Evolutionary conservation across 2,888 invertebrate species (phyloP).

Genomic region (Diaphora mendica): DNA sequence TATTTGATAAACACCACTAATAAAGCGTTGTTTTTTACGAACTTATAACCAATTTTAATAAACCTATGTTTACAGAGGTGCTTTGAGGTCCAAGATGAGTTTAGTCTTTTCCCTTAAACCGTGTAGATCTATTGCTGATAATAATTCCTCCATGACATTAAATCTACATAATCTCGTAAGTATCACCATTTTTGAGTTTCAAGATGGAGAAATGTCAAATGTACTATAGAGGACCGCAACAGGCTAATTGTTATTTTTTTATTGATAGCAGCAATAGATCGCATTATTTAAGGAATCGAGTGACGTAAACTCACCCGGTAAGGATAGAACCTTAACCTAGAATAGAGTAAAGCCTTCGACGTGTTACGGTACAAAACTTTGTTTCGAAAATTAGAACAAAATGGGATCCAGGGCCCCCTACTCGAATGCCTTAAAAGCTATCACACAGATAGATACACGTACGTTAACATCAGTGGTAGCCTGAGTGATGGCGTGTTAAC

Average conservation of each 20-base stretch:
- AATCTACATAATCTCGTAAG: not conserved
- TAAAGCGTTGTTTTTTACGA: not conserved
- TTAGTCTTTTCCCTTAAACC: conserved; percentile 9
- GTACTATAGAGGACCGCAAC: not conserved
- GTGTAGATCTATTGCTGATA: conserved; percentile 8
- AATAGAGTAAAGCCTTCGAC: too few species aligned
- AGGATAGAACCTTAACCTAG: conserved; percentile 11
- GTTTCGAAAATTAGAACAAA: too few species aligned
- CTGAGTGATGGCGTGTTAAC: too few species aligned
- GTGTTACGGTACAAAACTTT: too few species aligned
- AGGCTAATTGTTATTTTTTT: not conserved
- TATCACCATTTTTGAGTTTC: not conserved
- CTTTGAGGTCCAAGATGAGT: conserved; percentile 3
- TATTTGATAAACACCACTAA: not conserved
- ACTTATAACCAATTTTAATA: not conserved
- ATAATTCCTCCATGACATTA: not conserved
- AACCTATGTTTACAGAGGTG: not conserved
- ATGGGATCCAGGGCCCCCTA: too few species aligned
- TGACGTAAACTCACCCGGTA: conserved; percentile 14
- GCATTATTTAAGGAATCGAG: conserved; percentile 16
- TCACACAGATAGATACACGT: too few species aligned
- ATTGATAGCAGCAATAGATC: conserved; percentile 9
- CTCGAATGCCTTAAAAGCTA: too few species aligned
- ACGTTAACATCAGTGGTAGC: too few species aligned
- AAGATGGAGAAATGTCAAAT: not conserved